Evolutionary conservation across 2,797 vertebrate species (phyloP).

Genomic region (Crocodylus rhombifer): DNA sequence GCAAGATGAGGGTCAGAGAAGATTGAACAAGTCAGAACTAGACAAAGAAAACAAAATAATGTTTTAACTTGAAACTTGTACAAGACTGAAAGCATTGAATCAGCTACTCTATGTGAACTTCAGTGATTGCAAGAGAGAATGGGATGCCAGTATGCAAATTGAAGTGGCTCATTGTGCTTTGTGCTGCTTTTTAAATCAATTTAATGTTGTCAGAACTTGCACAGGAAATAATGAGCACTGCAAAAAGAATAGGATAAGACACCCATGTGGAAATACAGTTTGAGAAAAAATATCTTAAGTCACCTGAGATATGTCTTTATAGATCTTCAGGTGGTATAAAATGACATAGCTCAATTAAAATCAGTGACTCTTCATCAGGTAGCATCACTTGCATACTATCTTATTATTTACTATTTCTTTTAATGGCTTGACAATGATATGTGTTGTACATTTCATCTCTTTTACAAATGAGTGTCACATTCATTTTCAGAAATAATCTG

Average conservation of each 20-base stretch:
- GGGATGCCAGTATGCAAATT: neutral
- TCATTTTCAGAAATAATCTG: neutral
- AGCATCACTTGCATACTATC: rapidly evolving
- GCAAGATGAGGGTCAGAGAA: neutral
- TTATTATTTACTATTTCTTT: neutral
- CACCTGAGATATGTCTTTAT: too few relatives aligned
- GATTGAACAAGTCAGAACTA: neutral
- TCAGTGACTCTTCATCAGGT: neutral
- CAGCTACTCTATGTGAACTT: neutral
- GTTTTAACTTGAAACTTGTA: neutral
- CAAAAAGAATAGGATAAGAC: neutral
- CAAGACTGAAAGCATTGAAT: neutral
- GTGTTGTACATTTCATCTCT: rapidly evolving
- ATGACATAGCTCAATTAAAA: neutral
- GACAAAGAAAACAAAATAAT: neutral
- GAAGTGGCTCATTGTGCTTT: constrained; percentile 7
- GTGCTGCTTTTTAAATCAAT: neutral
- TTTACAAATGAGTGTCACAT: neutral
- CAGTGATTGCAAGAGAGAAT: neutral
- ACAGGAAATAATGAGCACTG: neutral
- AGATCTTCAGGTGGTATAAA: neutral
- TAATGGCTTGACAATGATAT: neutral
- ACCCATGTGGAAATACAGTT: neutral
- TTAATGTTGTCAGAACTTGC: neutral
- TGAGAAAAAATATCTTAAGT: neutral